Base-by-base conservation (phyloP, 1,140 invertebrate genomes). In the Popillia japonica region DNA sequence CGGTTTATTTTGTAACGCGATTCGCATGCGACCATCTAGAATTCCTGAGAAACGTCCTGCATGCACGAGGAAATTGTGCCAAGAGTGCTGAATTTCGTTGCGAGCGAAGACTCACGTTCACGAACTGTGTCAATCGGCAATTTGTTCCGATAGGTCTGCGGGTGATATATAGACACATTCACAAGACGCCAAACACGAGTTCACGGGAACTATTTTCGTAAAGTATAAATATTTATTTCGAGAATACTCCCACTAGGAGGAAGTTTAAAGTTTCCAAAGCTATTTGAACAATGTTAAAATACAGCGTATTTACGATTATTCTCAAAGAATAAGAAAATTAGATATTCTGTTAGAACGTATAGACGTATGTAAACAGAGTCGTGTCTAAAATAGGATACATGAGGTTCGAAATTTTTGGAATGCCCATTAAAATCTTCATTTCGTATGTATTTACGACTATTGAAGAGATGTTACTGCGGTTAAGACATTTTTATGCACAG, bases 1-100 rank as follows among this genome's bases (percentile, higher is more conserved):
- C n/a, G 61, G 61, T 64, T 64, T 64, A 64, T 64, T 64, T 68
- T 68, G 61, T 68, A 68, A 68, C 27, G 61, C 61, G 61, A 68
- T 68, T 68, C 61, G 61, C 61, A 68, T 68, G 10, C 61, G 4
- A 68, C 10, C 22, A 68, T 68, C 17, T 68, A 68, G 61, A 68
- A 34, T 68, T 68, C 61, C 61, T 68, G 61, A 22, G 61, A 68
- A 68, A 68, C 61, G 61, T 68, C 27, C 61, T 68, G 61, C 61
- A 68, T 22, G 11, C 22, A n/a, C 2, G 22, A 22, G 61, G 61
- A 68, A 68, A 68, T 22, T 68, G 61, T 68, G 61, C 61, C 61
- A 68, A 34, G 27, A 68, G 61, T 68, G 7, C 22, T 34, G 22
- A 14, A 68, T 68, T 68, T 17, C 22, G 48, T 14, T 22, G 27